These are phyloP conservation scores for Rhinopomastus cyanomelas DNA, from an alignment of 2,113 vertebrate genomes.

Conservation along the genomic window DNA sequence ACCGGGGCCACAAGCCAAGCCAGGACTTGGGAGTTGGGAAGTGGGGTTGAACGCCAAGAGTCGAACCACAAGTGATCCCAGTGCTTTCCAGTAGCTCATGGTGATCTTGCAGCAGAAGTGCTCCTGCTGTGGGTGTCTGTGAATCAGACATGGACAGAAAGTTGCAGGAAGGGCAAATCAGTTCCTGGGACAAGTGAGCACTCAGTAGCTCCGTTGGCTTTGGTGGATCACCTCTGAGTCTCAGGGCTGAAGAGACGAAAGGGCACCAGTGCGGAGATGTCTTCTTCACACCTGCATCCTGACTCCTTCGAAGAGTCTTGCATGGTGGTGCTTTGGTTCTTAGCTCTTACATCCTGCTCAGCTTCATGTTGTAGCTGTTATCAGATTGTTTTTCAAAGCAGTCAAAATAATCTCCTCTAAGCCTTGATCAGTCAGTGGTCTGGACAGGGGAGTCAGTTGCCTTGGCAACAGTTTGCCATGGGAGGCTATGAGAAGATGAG, in stretches of 20 bases:
- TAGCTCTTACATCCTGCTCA: background rate
- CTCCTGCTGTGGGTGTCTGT: background rate
- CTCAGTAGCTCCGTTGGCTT: background rate
- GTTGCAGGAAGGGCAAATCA: background rate
- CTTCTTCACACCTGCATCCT: background rate
- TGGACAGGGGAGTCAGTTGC: background rate
- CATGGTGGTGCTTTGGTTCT: background rate
- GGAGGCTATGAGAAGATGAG: background rate
- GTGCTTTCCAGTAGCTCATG: background rate
- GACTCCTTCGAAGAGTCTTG: background rate
- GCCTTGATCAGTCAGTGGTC: background rate
- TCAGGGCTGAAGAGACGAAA: background rate
- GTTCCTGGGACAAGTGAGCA: accelerated
- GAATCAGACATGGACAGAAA: background rate
- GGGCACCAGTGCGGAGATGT: background rate
- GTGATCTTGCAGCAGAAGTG: background rate
- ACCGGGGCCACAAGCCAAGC: background rate
- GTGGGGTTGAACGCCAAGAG: background rate
- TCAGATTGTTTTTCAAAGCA: background rate
- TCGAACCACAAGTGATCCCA: background rate
- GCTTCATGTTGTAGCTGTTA: background rate
- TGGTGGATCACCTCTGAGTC: background rate
- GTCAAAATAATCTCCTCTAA: background rate
- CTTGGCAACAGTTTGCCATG: background rate
- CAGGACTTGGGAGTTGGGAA: accelerated